Conservation (phyloP, 2,888 invertebrate species). For the Rotaria sp. region DNA sequence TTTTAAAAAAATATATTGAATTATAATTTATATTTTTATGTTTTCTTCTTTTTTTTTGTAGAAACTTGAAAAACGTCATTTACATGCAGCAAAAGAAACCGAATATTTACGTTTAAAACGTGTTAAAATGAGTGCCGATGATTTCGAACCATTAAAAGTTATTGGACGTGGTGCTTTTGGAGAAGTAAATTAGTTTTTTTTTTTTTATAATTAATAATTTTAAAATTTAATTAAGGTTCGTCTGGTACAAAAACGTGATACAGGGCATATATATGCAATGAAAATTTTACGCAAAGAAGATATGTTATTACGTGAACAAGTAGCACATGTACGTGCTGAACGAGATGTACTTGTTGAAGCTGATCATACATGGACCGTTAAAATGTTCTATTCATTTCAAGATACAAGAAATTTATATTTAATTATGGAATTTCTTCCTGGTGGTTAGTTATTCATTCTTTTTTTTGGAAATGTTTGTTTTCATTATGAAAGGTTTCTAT, state of each 20-base stretch:
- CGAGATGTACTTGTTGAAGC: constrained; percentile 96
- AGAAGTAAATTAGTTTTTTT: neutral
- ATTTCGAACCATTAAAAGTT: constrained; percentile 77
- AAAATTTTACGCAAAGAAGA: constrained; percentile 96
- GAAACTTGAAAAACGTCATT: constrained; percentile 81
- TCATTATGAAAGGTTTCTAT: too few relatives aligned
- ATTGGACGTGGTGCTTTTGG: constrained; percentile 40
- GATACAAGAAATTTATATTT: constrained; percentile 95
- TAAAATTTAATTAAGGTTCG: constrained; percentile 62
- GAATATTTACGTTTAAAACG: constrained; percentile 92
- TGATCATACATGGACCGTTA: constrained; percentile 99
- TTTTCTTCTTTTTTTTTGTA: neutral
- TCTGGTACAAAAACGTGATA: constrained; percentile 96
- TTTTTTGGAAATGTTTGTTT: too few relatives aligned
- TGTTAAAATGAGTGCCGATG: constrained; percentile 88
- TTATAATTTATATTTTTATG: neutral
- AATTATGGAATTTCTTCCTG: constrained; percentile 99
- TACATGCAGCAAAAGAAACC: constrained; percentile 95
- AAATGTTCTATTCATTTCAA: constrained; percentile 99
- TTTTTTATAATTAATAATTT: neutral
- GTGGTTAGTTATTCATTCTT: constrained; percentile 61
- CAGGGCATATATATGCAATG: constrained; percentile 99
- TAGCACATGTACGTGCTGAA: constrained; percentile 93
- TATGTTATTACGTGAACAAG: constrained; percentile 96
- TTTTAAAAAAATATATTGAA: neutral